These are phyloP conservation scores for Ichneumoninae sp. DNA, from an alignment of 2,888 invertebrate genomes.

Conservation along the genomic window DNA sequence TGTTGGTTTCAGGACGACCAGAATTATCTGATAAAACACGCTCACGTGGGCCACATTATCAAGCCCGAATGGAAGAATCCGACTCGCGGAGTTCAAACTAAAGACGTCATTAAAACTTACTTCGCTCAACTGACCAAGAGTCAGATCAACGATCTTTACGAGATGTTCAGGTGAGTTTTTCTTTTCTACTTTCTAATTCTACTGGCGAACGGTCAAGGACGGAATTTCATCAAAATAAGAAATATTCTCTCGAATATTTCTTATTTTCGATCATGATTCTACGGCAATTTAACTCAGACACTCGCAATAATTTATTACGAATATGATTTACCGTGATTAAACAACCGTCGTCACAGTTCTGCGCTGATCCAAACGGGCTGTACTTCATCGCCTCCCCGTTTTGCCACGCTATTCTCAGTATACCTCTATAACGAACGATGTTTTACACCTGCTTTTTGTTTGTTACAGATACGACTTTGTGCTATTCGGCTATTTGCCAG, in stretches of 20 bases:
- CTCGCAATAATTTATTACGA: not conserved
- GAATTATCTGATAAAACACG: constrained; percentile 91
- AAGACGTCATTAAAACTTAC: constrained; percentile 90
- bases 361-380: not conserved
- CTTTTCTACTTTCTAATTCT: constrained; percentile 17
- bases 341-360: no score
- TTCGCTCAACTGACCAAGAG: constrained; percentile 91
- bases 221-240: not conserved
- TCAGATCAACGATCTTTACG: constrained; percentile 91
- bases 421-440: not conserved
- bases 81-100: constrained; percentile 90
- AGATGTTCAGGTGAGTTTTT: constrained; percentile 90
- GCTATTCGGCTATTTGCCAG: constrained; percentile 93
- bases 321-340: not conserved
- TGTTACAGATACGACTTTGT: constrained; percentile 91
- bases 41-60: constrained; percentile 90
- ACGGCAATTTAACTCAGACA: not conserved
- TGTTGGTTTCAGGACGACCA: constrained; percentile 89
- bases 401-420: not conserved
- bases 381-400: not conserved
- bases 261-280: constrained; percentile 9
- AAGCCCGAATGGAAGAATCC: constrained; percentile 94
- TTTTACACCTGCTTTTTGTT: not conserved
- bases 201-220: not conserved
- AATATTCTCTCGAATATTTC: not conserved